phyloP scores from a whole-genome alignment of 2,113 vertebrate species.

The Pardalotus punctatus region DNA sequence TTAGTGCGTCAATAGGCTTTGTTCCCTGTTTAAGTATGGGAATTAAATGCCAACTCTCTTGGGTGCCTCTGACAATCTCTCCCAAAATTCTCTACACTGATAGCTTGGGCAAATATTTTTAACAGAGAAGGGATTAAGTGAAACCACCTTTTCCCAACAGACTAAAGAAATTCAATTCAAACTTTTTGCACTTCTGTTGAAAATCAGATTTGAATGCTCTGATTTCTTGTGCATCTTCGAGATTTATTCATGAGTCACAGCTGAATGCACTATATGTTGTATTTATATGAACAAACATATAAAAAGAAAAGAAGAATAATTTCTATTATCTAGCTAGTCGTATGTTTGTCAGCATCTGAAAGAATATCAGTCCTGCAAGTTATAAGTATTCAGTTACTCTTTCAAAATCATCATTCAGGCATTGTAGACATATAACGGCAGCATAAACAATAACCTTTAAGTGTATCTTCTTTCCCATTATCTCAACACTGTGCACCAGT shows the following conservation, averaged over 20 bases:
- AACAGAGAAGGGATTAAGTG: conserved; percentile 1
- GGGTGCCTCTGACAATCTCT: not conserved
- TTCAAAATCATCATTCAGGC: conserved; percentile 57
- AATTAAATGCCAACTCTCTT: not conserved
- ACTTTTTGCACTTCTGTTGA: not conserved
- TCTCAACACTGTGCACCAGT: conserved; percentile 54
- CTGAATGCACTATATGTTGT: conserved; percentile 48
- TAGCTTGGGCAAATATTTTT: not conserved
- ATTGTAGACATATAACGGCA: conserved; percentile 46
- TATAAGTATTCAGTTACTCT: conserved; percentile 45
- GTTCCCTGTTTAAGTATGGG: not conserved
- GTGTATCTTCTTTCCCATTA: conserved; percentile 48
- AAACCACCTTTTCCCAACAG: not conserved
- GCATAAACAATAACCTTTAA: conserved; percentile 72
- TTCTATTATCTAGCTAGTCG: conserved; percentile 62
- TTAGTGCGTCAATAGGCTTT: not conserved
- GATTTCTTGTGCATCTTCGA: conserved; percentile 49
- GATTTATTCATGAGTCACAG: conserved; percentile 71
- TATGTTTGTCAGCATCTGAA: conserved; percentile 53
- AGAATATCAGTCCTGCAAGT: conserved; percentile 44
- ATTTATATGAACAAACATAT: conserved; percentile 61
- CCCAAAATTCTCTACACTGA: not conserved
- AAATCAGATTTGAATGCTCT: conserved; percentile 67
- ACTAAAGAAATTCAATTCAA: not conserved
- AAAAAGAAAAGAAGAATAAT: not conserved